Conservation (phyloP, 2,797 vertebrate species). For the Arctocebus calabarensis region DNA sequence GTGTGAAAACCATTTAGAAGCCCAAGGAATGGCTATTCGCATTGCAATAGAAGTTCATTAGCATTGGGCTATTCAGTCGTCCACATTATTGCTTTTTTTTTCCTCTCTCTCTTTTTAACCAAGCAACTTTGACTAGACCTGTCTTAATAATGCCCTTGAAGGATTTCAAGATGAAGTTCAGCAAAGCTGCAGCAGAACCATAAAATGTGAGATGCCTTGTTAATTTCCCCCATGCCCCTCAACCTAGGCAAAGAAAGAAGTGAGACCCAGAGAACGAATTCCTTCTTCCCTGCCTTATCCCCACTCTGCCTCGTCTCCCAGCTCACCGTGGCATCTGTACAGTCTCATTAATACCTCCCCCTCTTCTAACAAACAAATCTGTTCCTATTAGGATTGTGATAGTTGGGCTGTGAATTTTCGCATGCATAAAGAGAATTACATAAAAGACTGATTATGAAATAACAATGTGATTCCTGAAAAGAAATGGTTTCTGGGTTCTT, state of each 20-base stretch:
- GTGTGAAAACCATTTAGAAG: conserved; percentile 80
- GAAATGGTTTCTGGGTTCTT: background rate
- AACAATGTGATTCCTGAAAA: background rate
- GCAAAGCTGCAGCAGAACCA: background rate
- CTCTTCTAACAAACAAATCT: background rate
- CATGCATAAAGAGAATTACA: background rate
- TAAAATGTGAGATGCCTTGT: background rate
- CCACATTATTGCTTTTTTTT: conserved; percentile 65
- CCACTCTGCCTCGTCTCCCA: background rate
- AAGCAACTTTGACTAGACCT: conserved; percentile 40
- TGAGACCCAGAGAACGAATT: background rate
- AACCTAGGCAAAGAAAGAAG: background rate
- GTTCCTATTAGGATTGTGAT: background rate
- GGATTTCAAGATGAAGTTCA: background rate
- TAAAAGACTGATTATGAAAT: background rate
- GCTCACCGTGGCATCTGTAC: background rate
- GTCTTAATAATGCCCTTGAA: background rate
- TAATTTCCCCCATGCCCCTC: background rate
- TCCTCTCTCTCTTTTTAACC: conserved; percentile 42
- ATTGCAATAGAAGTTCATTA: conserved; percentile 79
- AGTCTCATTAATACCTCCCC: background rate
- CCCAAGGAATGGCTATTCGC: conserved; percentile 75
- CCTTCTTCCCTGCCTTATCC: background rate
- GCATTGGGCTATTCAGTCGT: conserved; percentile 41
- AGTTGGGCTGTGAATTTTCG: background rate